A percentile compares a stretch with the other conserved stretches of the same genome.
These are phyloP conservation scores for Eriosoma lanigerum DNA, from an alignment of 1,140 invertebrate genomes.

Conservation along the genomic window DNA sequence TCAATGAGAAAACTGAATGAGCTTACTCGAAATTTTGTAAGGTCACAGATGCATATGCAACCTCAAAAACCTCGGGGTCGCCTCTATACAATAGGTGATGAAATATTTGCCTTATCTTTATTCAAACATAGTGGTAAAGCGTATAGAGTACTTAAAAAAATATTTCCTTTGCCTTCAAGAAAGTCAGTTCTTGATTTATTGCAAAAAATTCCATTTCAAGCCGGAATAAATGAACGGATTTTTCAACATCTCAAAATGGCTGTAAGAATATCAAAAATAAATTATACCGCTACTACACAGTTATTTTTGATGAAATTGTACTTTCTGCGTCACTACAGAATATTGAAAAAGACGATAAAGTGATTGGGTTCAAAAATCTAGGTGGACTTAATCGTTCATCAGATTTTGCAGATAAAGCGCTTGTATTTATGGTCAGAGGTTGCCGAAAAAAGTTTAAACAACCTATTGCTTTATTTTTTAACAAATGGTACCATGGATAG, in stretches of 20 bases:
- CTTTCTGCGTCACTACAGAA: background rate
- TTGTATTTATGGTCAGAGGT: background rate
- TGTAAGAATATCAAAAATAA: background rate
- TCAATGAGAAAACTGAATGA: background rate
- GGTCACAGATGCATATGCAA: background rate
- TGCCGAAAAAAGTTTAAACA: background rate
- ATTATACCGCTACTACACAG: background rate
- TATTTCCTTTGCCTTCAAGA: background rate
- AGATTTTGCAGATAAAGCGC: background rate
- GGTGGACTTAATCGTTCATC: background rate
- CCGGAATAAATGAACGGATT: background rate
- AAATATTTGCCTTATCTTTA: conserved; percentile 9
- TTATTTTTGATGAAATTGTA: background rate
- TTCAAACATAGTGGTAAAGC: background rate
- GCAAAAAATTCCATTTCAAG: background rate
- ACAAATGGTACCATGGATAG: conserved; percentile 1
- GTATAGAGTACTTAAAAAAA: background rate
- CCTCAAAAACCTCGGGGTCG: background rate
- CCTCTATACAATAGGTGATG: background rate
- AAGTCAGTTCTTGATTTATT: background rate
- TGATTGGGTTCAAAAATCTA: background rate
- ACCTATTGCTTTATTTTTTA: background rate
- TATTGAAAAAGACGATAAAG: background rate
- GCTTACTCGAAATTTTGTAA: background rate
- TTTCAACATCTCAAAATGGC: background rate